Percentiles rank a stretch among this genome's conserved stretches.
Evolutionary conservation across 2,797 vertebrate species (phyloP).

Genomic region (Euthynnus affinis): DNA sequence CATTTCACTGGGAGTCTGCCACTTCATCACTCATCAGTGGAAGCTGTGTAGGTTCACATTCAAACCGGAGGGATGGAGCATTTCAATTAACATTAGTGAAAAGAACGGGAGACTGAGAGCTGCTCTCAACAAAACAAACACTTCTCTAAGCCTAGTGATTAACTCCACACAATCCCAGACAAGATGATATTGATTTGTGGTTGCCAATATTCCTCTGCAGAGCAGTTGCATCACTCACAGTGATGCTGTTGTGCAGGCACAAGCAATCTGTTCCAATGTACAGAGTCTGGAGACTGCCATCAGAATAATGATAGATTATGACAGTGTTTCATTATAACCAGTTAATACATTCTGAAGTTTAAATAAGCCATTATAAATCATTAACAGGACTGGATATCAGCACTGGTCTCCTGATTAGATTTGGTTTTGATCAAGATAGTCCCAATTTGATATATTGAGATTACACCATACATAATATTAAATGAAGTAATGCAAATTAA

Average conservation of each 20-base stretch:
- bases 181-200: slow-evolving; percentile 48
- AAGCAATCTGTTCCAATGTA: neutral
- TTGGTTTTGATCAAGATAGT: too few species aligned
- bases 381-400: too few species aligned
- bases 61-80: slow-evolving; percentile 5
- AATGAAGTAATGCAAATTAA: too few species aligned
- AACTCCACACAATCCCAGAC: slow-evolving; percentile 54
- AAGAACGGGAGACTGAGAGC: neutral
- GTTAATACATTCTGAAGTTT: too few species aligned
- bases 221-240: slow-evolving; percentile 16
- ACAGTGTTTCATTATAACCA: neutral
- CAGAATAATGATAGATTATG: neutral
- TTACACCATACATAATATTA: too few species aligned
- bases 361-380: too few species aligned
- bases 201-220: slow-evolving; percentile 28
- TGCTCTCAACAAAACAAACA: slow-evolving; percentile 38
- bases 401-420: too few species aligned
- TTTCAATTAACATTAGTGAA: slow-evolving; percentile 28
- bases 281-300: neutral
- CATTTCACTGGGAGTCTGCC: slow-evolving; percentile 4
- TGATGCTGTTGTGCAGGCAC: neutral
- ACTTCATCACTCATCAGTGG: slow-evolving; percentile 2
- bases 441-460: too few species aligned
- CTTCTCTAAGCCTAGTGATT: slow-evolving; percentile 46
- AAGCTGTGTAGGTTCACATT: slow-evolving; percentile 9